phyloP scores from a whole-genome alignment of 2,888 invertebrate genomes.

The Balanococcus diminutus region DNA sequence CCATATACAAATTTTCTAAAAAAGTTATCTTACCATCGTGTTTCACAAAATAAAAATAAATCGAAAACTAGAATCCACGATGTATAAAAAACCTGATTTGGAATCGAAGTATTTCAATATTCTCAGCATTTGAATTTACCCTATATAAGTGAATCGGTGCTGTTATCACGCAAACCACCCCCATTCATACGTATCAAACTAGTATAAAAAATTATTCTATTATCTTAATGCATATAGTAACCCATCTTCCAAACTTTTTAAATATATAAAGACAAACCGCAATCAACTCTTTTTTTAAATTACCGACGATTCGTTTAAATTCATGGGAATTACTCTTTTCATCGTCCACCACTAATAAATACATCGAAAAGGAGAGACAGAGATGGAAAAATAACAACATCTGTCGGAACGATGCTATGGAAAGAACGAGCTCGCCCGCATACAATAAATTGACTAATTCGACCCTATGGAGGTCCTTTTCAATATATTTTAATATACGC shows the following conservation, averaged over 20 bases:
- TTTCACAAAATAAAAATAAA: too few relatives aligned
- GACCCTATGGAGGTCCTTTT: neutral
- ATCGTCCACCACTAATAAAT: neutral
- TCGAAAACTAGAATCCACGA: too few relatives aligned
- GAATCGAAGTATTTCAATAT: too few relatives aligned
- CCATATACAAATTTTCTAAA: neutral
- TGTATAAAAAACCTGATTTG: too few relatives aligned
- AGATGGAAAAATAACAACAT: neutral
- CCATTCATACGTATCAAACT: neutral
- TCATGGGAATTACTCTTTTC: slow-evolving; percentile 31
- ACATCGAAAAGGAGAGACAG: neutral
- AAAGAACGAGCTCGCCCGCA: neutral
- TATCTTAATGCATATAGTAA: neutral
- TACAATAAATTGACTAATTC: slow-evolving; percentile 23
- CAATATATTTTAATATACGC: neutral
- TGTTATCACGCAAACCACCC: neutral
- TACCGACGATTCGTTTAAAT: slow-evolving; percentile 27
- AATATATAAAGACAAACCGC: neutral
- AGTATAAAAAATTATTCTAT: neutral
- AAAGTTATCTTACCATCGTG: neutral
- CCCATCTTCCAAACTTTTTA: neutral
- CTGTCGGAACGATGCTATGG: neutral
- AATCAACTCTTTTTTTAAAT: slow-evolving; percentile 3
- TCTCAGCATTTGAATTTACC: neutral
- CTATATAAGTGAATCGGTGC: neutral